A percentile compares a stretch with the other conserved stretches of the same genome.
phyloP scores from a whole-genome alignment of 2,888 invertebrate genomes.

The Leptopilina syphax region DNA sequence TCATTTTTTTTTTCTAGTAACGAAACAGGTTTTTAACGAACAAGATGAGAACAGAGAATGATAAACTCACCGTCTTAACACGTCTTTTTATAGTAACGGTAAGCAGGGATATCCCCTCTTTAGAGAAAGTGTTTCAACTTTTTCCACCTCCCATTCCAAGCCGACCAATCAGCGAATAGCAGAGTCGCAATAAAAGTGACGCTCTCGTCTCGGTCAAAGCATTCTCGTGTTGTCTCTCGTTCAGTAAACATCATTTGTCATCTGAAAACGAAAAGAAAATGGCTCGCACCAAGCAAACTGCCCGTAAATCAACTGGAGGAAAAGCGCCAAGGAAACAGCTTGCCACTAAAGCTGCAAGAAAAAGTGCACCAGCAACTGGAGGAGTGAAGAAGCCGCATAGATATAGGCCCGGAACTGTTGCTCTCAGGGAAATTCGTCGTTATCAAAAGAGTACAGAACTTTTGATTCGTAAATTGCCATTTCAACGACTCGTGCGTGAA shows the following conservation, averaged over 20 bases:
- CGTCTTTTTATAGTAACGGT: background rate
- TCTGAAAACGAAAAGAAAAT: slow-evolving; percentile 36
- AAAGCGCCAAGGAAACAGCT: slow-evolving; percentile 47
- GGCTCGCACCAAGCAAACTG: slow-evolving; percentile 57
- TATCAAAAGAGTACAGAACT: slow-evolving; percentile 13
- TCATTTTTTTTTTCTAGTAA: slow-evolving; percentile 78
- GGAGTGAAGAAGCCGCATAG: slow-evolving; percentile 97
- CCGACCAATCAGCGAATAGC: background rate
- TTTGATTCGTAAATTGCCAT: background rate
- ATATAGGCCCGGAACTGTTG: slow-evolving; percentile 77
- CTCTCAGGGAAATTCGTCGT: slow-evolving; percentile 11
- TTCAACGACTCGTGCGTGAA: slow-evolving; percentile 1
- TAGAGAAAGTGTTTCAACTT: background rate
- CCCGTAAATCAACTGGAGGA: slow-evolving; percentile 54
- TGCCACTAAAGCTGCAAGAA: slow-evolving; percentile 77
- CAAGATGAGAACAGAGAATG: background rate
- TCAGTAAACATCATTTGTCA: background rate
- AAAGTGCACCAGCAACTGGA: slow-evolving; percentile 80
- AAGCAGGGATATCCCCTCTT: background rate
- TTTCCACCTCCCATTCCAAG: background rate
- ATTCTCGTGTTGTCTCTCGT: background rate
- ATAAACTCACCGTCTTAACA: background rate
- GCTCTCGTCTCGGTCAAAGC: background rate
- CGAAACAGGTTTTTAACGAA: background rate
- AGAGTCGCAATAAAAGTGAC: background rate